A percentile compares a stretch with the other conserved stretches of the same genome.
Evolutionary conservation across 2,888 invertebrate species (phyloP).

Genomic region (Drosophila yooni): DNA sequence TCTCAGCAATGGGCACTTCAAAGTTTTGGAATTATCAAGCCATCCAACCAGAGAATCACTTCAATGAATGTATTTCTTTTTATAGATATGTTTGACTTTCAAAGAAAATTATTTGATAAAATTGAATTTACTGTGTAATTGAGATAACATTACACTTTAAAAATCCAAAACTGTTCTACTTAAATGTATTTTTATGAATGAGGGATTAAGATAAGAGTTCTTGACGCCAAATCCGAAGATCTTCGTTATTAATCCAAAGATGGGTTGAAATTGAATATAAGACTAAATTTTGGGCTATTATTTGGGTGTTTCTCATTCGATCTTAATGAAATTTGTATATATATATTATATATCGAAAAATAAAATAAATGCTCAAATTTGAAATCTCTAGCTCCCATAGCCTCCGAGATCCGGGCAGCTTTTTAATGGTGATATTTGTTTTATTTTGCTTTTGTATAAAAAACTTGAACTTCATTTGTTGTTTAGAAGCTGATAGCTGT

Average conservation of each 20-base stretch:
- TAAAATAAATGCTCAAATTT: background rate
- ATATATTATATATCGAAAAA: background rate
- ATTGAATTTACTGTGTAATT: background rate
- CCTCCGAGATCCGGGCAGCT: background rate
- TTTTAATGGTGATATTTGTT: too few relatives aligned
- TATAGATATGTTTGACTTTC: background rate
- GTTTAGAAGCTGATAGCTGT: background rate
- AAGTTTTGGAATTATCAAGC: background rate
- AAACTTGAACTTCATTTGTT: background rate
- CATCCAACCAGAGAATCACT: background rate
- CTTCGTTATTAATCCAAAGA: background rate
- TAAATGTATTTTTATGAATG: background rate
- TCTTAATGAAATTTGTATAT: background rate
- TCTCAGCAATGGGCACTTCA: slow-evolving; percentile 17
- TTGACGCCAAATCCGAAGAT: background rate
- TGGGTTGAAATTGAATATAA: background rate
- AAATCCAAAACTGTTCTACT: background rate
- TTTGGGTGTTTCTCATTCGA: too few relatives aligned
- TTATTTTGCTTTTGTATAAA: too few relatives aligned
- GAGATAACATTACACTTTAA: background rate
- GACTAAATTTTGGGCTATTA: too few relatives aligned
- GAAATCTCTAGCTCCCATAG: background rate
- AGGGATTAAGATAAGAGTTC: accelerated
- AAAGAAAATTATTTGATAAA: too few relatives aligned
- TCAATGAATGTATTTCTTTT: background rate